Conservation (phyloP, 1,140 invertebrate species). For the Drosophila elegans region DNA sequence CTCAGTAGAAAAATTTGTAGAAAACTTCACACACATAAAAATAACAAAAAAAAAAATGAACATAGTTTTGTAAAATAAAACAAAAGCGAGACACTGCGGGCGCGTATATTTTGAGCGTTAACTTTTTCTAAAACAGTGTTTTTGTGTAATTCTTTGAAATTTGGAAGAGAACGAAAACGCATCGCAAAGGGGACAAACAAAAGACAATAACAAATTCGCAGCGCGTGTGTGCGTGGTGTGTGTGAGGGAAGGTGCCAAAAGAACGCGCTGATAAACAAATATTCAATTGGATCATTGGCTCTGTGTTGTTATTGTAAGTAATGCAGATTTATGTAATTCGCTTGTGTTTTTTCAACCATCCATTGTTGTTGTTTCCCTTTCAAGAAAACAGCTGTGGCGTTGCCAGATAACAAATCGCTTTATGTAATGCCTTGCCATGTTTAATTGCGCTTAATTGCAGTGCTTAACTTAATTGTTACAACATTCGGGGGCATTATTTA, state of each 20-base stretch:
- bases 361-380: conserved; percentile 17
- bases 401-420: conserved; percentile 47
- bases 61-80: conserved; percentile 52
- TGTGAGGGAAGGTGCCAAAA: conserved; percentile 28
- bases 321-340: conserved; percentile 71
- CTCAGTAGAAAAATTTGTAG: conserved; percentile 67
- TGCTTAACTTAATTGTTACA: conserved; percentile 16
- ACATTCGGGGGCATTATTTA: conserved; percentile 27
- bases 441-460: conserved; percentile 19
- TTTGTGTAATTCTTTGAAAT: conserved; percentile 15
- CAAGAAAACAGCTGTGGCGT: conserved; percentile 28
- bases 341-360: conserved; percentile 33
- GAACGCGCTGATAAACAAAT: conserved; percentile 41
- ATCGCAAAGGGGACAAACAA: conserved; percentile 19
- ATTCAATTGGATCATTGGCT: conserved; percentile 24
- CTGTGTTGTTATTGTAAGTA: conserved; percentile 66
- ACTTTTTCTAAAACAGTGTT: conserved; percentile 41
- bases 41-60: conserved; percentile 67
- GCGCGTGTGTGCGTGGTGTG: conserved; percentile 19
- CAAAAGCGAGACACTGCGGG: conserved; percentile 35
- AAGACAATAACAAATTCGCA: conserved; percentile 43
- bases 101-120: conserved; percentile 43
- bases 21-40: conserved; percentile 62
- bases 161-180: conserved; percentile 13
- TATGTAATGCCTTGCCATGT: conserved; percentile 19